Base-by-base conservation (phyloP, 2,113 vertebrate genomes). In the Diadophis punctatus region DNA sequence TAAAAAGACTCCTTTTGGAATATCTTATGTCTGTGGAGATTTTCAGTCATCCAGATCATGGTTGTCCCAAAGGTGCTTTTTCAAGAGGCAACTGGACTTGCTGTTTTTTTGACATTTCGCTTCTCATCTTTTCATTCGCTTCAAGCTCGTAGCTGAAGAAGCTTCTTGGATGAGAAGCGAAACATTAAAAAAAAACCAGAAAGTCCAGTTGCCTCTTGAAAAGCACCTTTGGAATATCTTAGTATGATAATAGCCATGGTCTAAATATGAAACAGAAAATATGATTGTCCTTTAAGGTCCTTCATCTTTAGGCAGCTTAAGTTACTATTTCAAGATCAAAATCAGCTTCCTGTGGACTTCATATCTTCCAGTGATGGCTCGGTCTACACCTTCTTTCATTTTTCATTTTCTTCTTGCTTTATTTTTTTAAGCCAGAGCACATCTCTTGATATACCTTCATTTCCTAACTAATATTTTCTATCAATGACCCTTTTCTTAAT, bases 381-480 rank as follows among this genome's bases (percentile, higher is more conserved):
- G 87, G 8, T 89, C 58, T 93, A 90, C 0, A 0, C 92, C 0
- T 91, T 94, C 86, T 49, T 88, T 91, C 87, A 93, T 9, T 52
- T 48, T 20, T 95, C 92, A 95, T 96, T 96, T 95, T 93, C 91
- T 95, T 96, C 58, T 92, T 68, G 93, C 90, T 93, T 93, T 94
- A 89, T 52, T 95, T 80, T 30, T 60, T 68, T 94, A 95, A 92
- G 92, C 95, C 88, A 92, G 48, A 95, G 89, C 92, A 93, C 90
- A 39, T 86, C 91, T 96, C 91, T 96, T 27, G 74, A 91, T 92
- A 96, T 93, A 93, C 92, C 87, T 56, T 74, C 4, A 92, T 94
- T 96, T 95, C 95, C 93, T 95, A 94, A 95, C 91, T 80, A 94
- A 96, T 93, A 96, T 96, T 96, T 94, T 95, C 95, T 97, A 96